Conservation (phyloP, 2,113 vertebrate genomes). For the Chloebia gouldiae region DNA sequence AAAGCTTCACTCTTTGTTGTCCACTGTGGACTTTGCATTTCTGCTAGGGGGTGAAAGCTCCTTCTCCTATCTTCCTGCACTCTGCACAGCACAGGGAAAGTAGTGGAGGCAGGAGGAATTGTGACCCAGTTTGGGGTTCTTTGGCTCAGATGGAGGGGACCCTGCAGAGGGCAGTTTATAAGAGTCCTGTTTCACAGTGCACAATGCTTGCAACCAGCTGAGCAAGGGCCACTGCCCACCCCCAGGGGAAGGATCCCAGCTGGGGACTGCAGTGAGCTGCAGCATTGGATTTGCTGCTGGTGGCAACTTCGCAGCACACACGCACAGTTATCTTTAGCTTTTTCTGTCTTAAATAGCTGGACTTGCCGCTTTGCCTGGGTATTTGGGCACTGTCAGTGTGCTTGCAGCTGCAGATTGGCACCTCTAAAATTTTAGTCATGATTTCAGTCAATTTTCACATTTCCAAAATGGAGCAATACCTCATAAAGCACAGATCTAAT, state of each 20-base stretch:
- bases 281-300: not conserved
- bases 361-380: not conserved
- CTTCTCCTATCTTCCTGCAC: not conserved
- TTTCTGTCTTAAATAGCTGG: not conserved
- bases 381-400: not conserved
- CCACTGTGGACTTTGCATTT: not conserved
- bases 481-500: slow-evolving; percentile 38
- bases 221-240: fast-evolving
- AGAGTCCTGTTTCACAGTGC: fast-evolving
- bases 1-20: not conserved
- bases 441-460: slow-evolving; percentile 37
- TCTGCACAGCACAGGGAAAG: not conserved
- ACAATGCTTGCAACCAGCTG: not conserved
- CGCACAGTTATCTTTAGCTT: fast-evolving
- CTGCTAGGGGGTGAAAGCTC: not conserved
- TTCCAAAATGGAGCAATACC: slow-evolving; percentile 42
- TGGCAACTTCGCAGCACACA: not conserved
- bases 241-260: fast-evolving
- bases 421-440: slow-evolving; percentile 21
- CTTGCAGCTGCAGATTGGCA: slow-evolving; percentile 19
- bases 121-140: not conserved
- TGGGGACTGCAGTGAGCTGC: not conserved
- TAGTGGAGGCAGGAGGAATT: not conserved
- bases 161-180: not conserved
- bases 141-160: not conserved